Evolutionary conservation across 2,888 invertebrate genomes (phyloP).

Genomic region (Himalopsyche kuldschensis): DNA sequence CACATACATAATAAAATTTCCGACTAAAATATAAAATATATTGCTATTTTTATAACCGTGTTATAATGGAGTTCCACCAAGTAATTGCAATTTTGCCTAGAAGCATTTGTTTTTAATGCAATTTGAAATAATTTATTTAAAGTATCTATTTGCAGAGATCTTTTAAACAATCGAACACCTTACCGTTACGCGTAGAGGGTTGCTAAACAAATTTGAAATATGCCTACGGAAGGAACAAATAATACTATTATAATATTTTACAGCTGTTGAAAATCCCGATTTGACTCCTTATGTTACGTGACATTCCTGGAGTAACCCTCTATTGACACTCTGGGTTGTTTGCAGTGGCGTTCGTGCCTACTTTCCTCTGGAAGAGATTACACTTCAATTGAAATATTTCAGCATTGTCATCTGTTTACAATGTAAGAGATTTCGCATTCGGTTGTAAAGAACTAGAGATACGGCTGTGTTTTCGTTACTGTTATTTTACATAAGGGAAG

Average conservation of each 20-base stretch:
- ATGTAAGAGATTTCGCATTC: slow-evolving; percentile 12
- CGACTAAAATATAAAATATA: no score
- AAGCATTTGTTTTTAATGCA: no score
- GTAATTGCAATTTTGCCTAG: no score
- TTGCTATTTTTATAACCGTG: no score
- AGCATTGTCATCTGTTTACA: slow-evolving; percentile 26
- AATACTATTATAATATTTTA: background rate
- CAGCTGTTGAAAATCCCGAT: background rate
- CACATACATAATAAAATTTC: no score
- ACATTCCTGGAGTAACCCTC: slow-evolving; percentile 11
- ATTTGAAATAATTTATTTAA: no score
- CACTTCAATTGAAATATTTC: slow-evolving; percentile 34
- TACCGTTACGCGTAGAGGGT: no score
- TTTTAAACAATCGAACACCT: no score
- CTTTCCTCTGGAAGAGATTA: slow-evolving; percentile 26
- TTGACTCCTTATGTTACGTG: slow-evolving; percentile 15
- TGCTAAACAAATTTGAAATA: background rate
- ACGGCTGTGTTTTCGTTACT: background rate
- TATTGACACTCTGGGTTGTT: slow-evolving; percentile 25
- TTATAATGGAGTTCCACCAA: no score
- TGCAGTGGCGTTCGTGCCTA: slow-evolving; percentile 28
- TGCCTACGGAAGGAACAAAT: background rate
- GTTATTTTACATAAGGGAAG: background rate
- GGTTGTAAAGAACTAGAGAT: background rate
- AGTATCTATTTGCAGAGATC: no score